Percentiles rank a stretch among this genome's conserved stretches.
These are phyloP conservation scores for Silurus aristotelis DNA, from an alignment of 2,797 vertebrate species.

Conservation along the genomic window DNA sequence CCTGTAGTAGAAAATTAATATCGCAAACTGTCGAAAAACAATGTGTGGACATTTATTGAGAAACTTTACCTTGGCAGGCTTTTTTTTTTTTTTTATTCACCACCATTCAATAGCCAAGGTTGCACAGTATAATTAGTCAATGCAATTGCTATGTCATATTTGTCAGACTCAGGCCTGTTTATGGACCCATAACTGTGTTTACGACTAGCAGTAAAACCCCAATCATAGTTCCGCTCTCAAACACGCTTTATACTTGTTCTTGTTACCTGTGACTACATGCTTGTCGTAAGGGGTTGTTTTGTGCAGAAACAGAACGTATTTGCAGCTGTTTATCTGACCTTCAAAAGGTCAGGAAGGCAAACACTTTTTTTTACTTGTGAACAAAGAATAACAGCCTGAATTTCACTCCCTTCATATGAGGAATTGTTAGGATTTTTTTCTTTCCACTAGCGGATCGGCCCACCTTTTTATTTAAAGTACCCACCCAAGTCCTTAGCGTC, in stretches of 20 bases:
- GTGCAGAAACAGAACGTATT: slow-evolving; percentile 56
- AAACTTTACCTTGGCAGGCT: neutral
- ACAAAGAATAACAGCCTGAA: slow-evolving; percentile 1
- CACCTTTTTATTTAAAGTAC: too few species aligned
- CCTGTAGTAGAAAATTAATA: neutral
- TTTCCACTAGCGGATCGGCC: neutral
- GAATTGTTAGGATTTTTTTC: neutral
- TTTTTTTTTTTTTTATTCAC: neutral
- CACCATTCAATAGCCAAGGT: neutral
- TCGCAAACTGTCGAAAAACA: neutral
- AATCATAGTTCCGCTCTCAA: slow-evolving; percentile 20
- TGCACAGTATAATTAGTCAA: neutral
- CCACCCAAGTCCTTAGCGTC: too few species aligned
- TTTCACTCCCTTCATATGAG: too few species aligned
- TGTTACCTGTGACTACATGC: slow-evolving; percentile 9
- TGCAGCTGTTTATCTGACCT: slow-evolving; percentile 38
- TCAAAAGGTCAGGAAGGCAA: slow-evolving; percentile 38
- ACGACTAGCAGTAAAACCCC: slow-evolving; percentile 39
- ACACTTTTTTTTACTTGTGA: slow-evolving; percentile 9
- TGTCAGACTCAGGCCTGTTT: slow-evolving; percentile 22
- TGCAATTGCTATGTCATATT: neutral
- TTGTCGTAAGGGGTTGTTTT: slow-evolving; percentile 48
- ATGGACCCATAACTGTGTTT: slow-evolving; percentile 37
- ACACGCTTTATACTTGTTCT: slow-evolving; percentile 20
- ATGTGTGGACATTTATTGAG: neutral